Base-by-base conservation (phyloP, 1,140 invertebrate species). In the Conus betulinus region DNA sequence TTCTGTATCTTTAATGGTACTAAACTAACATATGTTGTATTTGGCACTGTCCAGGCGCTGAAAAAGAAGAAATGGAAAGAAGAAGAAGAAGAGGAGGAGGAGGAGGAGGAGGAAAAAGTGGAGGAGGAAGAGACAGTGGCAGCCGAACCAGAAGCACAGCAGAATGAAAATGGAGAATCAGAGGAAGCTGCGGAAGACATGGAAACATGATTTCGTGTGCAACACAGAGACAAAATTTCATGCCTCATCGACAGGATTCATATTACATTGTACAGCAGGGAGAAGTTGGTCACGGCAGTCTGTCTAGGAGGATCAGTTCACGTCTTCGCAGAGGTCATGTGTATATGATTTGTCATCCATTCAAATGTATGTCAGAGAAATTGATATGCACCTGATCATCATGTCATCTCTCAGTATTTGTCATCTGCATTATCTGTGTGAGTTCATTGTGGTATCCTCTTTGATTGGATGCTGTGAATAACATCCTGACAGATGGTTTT, bases 1-100 rank as follows among this genome's bases (percentile, higher is more conserved):
- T 39, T 39, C 39, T 39, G 39, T 39, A 39, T 39, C 39, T 39
- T 0, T 76, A 78, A 51, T 74, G 52, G 15, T 10, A 23, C 5
- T 27, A n/a, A 74, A 10, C 51, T 53, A 10, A 63, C n/a, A 20
- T 57, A 11, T 60, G 55, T 39, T 13, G 74, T 20, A 57, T 63
- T 15, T 53, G 10, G 23, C 60, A 17, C 82, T 81, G 25, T 84
- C 11, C 84, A 83, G 87, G 79, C 15, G 52, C 55, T 60, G 81
- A 78, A 85, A 60, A 79, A 82, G 55, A 57, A 60, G 85, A 87
- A 52, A 63, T 52, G 15, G 39, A 39, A 39, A 39, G 57, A 23
- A 23, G 81, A 78, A 79, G 85, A 85, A 82, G 55, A 57, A 27
- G 88, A 89, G 27, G 88, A 88, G 67, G 89, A 90, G 53, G 89